phyloP scores from a whole-genome alignment of 2,888 invertebrate genomes.

The Dolomedes plantarius region DNA sequence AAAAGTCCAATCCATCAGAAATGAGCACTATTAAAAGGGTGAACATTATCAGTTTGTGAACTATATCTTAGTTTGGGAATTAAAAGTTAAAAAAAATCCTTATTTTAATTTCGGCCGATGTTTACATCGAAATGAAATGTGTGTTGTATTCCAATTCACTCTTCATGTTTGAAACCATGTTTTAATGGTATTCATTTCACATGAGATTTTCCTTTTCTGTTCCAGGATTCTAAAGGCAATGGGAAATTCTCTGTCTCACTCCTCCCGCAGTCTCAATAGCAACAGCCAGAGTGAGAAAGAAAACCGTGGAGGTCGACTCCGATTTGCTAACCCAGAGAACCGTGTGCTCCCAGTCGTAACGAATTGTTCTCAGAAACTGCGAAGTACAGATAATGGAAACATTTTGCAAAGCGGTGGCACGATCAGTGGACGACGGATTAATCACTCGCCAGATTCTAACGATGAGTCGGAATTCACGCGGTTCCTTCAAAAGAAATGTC shows the following conservation, averaged over 20 bases:
- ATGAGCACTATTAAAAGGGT: too few relatives aligned
- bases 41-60: too few relatives aligned
- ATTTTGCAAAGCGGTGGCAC: conserved; percentile 89
- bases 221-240: conserved; percentile 18
- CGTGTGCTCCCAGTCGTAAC: conserved; percentile 57
- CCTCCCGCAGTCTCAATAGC: background rate
- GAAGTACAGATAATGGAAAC: conserved; percentile 88
- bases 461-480: conserved; percentile 37
- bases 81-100: too few relatives aligned
- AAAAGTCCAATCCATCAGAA: too few relatives aligned
- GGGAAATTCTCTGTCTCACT: conserved; percentile 62
- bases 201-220: background rate
- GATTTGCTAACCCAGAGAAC: conserved; percentile 59
- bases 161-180: too few relatives aligned
- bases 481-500: conserved; percentile 32
- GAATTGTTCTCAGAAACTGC: conserved; percentile 77
- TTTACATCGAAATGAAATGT: too few relatives aligned
- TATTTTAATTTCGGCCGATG: too few relatives aligned
- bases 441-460: background rate
- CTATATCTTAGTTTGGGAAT: too few relatives aligned
- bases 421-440: conserved; percentile 81
- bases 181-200: too few relatives aligned
- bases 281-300: background rate
- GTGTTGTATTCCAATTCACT: too few relatives aligned
- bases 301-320: background rate